Conservation (phyloP, 2,113 vertebrate genomes). For the Trinectes maculatus region DNA sequence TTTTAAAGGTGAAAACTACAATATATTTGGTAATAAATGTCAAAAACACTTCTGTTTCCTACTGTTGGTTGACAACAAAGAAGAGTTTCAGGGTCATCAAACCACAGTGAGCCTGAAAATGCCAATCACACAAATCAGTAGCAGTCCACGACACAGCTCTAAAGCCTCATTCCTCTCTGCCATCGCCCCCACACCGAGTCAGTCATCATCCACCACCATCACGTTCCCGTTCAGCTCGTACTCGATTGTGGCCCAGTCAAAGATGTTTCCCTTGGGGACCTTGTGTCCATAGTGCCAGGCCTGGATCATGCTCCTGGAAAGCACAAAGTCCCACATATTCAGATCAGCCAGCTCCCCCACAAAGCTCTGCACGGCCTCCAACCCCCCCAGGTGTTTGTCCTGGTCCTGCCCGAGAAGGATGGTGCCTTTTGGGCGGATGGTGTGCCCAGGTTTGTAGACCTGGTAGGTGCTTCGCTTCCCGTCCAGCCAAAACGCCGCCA, state of each 20-base stretch:
- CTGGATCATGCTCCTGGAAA: constrained; percentile 77
- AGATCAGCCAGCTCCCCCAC: constrained; percentile 83
- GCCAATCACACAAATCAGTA: constrained; percentile 13
- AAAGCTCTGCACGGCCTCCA: constrained; percentile 81
- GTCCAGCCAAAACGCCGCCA: constrained; percentile 80
- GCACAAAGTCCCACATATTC: constrained; percentile 86
- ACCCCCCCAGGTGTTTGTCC: constrained; percentile 73
- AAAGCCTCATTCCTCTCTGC: constrained; percentile 6
- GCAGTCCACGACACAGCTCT: constrained; percentile 32
- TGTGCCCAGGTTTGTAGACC: constrained; percentile 80
- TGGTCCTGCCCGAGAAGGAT: constrained; percentile 83
- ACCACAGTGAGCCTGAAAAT: constrained; percentile 14
- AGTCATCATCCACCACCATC: constrained; percentile 81
- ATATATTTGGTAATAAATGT: background rate
- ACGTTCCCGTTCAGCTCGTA: constrained; percentile 83
- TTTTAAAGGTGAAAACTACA: background rate
- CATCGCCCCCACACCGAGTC: constrained; percentile 39
- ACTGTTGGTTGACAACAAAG: background rate
- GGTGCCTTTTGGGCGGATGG: constrained; percentile 75
- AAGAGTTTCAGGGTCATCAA: background rate
- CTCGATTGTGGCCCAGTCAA: constrained; percentile 83
- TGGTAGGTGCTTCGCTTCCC: constrained; percentile 81
- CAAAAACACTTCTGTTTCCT: background rate
- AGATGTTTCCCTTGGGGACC: constrained; percentile 79
- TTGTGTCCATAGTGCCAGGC: constrained; percentile 74